Percentiles rank a stretch among this genome's conserved stretches.
Conservation (phyloP, 2,888 invertebrate genomes). For the Odontothrips loti region DNA sequence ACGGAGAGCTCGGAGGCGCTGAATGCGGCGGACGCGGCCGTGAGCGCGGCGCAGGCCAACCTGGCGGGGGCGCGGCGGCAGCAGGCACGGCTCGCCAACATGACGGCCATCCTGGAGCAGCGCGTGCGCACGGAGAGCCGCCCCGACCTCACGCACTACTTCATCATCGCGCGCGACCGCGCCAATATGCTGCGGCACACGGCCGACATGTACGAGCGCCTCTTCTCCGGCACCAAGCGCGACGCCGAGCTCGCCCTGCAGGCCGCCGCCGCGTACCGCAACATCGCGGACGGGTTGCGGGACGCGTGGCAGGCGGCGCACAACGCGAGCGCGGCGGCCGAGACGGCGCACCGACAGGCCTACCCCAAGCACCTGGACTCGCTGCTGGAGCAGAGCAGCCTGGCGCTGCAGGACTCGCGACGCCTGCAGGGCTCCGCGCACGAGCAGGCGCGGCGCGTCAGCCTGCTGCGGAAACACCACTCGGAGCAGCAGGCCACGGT, state of each 20-base stretch:
- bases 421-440: slow-evolving; percentile 43
- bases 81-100: not conserved
- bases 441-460: not conserved
- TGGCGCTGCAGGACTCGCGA: slow-evolving; percentile 43
- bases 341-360: slow-evolving; percentile 46
- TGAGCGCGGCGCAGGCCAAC: slow-evolving; percentile 15
- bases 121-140: slow-evolving; percentile 11
- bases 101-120: not conserved
- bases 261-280: slow-evolving; percentile 64
- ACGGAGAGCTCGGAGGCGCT: slow-evolving; percentile 8
- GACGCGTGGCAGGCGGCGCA: slow-evolving; percentile 60
- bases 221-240: slow-evolving; percentile 60
- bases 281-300: slow-evolving; percentile 67
- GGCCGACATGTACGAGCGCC: slow-evolving; percentile 33
- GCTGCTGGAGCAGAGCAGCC: slow-evolving; percentile 44
- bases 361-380: slow-evolving; percentile 40
- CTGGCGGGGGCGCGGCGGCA: not conserved
- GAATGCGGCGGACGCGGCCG: not conserved
- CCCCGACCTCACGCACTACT: slow-evolving; percentile 2
- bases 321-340: slow-evolving; percentile 55
- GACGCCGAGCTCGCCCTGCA: slow-evolving; percentile 59
- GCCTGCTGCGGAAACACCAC: not conserved
- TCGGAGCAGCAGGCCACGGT: not conserved
- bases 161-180: slow-evolving; percentile 5
- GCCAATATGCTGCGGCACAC: slow-evolving; percentile 7